Evolutionary conservation across 2,797 vertebrate species (phyloP), one percentile per base, ranked within the genome.

Genomic region (Psittacula echo): DNA sequence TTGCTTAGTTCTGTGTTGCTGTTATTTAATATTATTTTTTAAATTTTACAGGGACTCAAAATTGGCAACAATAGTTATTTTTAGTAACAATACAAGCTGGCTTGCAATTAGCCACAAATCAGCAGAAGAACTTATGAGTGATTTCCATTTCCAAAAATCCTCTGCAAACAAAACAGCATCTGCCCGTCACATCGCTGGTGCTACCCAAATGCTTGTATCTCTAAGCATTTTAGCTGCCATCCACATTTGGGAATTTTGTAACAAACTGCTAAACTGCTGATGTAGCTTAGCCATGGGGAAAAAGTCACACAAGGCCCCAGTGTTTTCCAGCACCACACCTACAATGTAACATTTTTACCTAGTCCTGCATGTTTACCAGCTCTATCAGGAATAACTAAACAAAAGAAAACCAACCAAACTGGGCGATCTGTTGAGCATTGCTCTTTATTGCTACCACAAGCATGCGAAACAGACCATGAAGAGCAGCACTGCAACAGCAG

Each of bases 91-190:
- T 29, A 64, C 42, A 93, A 94, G n/a, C 27, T 85, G 18, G 30
- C 48, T 92, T 89, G 78, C 71, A 81, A 79, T 53, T 42, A 89
- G 58, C 32, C 47, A 27, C 78, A 80, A 87, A 83, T 42, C 34
- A 93, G 87, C 2, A 4, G 67, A 70, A 87, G 44, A 32, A 91
- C 60, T 56, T 50, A 39, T 9, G 8, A 64, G 41, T 27, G 4
- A 73, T 32, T 83, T 71, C 32, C 32, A 58, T 77, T 93, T 92
- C 85, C 87, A 89, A 72, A 72, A 90, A 94, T 62, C 34, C 53
- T 74, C 45, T 89, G 51, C 60, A 85, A 94, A 80, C 24, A 66
- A 58, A 91, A 34, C 4, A 27, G 26, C 44, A 80, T 60, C 61
- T 71, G 58, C 32, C 48, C 41, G 30, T 64, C 81, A 84, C 21